Base-by-base conservation (phyloP, 2,888 invertebrate species). In the Stenoptilia bipunctidactyla region DNA sequence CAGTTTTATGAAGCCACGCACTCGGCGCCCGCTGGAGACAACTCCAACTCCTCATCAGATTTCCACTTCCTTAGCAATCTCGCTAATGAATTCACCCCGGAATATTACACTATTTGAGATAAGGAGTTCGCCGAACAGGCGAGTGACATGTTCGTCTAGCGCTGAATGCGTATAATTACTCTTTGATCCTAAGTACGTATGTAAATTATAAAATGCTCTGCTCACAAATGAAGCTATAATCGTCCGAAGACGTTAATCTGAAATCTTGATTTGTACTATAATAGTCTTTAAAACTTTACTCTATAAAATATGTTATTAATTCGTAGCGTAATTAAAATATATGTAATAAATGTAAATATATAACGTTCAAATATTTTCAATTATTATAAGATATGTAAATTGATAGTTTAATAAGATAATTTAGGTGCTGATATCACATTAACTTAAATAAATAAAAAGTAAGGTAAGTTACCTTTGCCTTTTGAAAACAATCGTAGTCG, bases 41-140 rank as follows among this genome's bases (percentile, higher is more conserved):
- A 93, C 74, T 93, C 93, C 55, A 94, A 94, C 68, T 93, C 93
- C 66, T 94, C 94, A n/a, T 94, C 95, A 20, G 96, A 96, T 74
- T 96, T 96, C 76, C 96, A 96, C 73, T 96, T 96, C 70, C 87
- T 96, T 47, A 94, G 94, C 76, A 96, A 93, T 69, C 85, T 96
- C 61, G 94, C 95, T 48, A 96, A 94, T 69, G 96, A 96, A 69
- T 96, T 95, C 69, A 93, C 93, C 13, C 95, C 95, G 6, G 96
- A 96, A 72, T 96, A 96, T 71, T 96, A 96, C 71, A 85, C 84
- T 66, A 85, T 85, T 75, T 85, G 85, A 85, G 84, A 84, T 65
- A 84, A 84, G 82, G 85, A 84, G 58, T 77, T 80, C 66, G 76
- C 72, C 75, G 83, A 84, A 56, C 79, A 80, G 73, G 75, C 83